phyloP scores from a whole-genome alignment of 2,113 vertebrate species.

The Ochotona princeps region DNA sequence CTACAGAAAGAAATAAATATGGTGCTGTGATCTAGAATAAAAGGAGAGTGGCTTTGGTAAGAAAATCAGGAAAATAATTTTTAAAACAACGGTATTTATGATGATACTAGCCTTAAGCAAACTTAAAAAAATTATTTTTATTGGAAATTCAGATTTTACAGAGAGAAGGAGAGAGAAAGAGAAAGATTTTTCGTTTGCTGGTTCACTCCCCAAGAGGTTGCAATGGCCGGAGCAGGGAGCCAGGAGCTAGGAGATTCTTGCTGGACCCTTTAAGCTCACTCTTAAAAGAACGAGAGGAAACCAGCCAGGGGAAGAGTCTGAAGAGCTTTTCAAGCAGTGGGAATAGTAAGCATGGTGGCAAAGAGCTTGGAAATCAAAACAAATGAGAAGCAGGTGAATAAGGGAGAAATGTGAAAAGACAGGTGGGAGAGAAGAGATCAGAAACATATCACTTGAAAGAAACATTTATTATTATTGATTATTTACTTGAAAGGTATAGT shows the following conservation, averaged over 20 bases:
- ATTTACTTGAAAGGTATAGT: too few species aligned
- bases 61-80: slow-evolving; percentile 8
- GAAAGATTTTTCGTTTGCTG: too few species aligned
- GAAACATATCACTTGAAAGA: too few species aligned
- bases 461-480: too few species aligned
- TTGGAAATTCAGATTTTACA: too few species aligned
- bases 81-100: slow-evolving; percentile 16
- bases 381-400: background rate
- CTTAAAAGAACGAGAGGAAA: slow-evolving; percentile 6
- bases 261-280: background rate
- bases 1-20: background rate
- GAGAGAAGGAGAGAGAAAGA: too few species aligned
- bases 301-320: background rate
- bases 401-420: background rate
- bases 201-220: too few species aligned
- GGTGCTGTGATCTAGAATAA: background rate
- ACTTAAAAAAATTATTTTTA: too few species aligned
- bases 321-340: background rate
- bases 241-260: too few species aligned
- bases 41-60: background rate
- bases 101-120: background rate
- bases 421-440: background rate
- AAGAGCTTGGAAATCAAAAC: background rate
- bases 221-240: too few species aligned
- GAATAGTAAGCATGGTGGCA: background rate